A percentile compares a stretch with the other conserved stretches of the same genome.
These are phyloP conservation scores for Neolamprologus caudopunctatus DNA, from an alignment of 2,113 vertebrate species.

Conservation along the genomic window DNA sequence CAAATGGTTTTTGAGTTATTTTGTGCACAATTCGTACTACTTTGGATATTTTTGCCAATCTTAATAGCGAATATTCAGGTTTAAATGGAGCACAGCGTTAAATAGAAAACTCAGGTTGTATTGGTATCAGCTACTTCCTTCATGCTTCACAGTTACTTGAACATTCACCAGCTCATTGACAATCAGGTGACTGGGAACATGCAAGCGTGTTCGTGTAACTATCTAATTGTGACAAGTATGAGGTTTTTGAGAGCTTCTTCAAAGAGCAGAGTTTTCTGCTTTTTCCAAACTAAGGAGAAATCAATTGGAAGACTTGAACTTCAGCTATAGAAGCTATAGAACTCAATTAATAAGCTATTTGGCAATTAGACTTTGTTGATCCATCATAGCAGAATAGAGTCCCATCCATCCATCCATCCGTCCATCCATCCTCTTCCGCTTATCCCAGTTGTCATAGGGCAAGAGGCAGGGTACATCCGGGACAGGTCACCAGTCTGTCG, in stretches of 20 bases:
- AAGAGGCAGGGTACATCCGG: background rate
- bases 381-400: background rate
- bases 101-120: background rate
- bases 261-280: background rate
- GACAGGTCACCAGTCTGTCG: background rate
- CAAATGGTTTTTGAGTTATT: background rate
- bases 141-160: background rate
- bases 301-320: background rate
- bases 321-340: background rate
- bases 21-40: background rate
- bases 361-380: background rate
- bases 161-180: background rate
- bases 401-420: background rate
- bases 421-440: background rate
- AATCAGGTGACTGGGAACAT: background rate
- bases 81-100: background rate
- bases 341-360: background rate
- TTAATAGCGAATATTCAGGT: background rate
- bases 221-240: background rate
- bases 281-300: background rate
- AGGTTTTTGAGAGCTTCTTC: background rate
- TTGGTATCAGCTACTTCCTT: background rate
- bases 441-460: background rate
- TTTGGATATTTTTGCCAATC: background rate
- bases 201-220: background rate